phyloP scores from a whole-genome alignment of 2,888 invertebrate species.

The Trissonchulus sp. region DNA sequence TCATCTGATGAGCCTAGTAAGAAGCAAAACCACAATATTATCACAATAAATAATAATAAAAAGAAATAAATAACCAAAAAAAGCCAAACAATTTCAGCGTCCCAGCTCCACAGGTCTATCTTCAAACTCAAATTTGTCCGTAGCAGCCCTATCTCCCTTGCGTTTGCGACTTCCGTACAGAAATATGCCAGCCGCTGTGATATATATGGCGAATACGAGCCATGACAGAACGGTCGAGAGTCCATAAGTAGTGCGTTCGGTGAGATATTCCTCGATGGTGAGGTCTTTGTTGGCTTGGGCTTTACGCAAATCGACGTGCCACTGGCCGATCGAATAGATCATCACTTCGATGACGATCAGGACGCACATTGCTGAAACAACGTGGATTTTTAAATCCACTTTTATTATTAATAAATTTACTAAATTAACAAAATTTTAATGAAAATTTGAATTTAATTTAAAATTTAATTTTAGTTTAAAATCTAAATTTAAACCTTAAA shows the following conservation, averaged over 20 bases:
- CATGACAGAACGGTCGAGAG: constrained; percentile 60
- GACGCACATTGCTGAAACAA: constrained; percentile 66
- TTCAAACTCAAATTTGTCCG: constrained; percentile 73
- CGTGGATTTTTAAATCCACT: too few relatives aligned
- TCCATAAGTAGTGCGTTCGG: constrained; percentile 54
- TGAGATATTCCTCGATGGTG: constrained; percentile 58
- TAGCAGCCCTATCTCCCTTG: constrained; percentile 73
- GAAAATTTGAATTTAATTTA: too few relatives aligned
- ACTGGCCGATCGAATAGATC: constrained; percentile 66
- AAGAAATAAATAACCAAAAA: too few relatives aligned
- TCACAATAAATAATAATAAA: too few relatives aligned
- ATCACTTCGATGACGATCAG: constrained; percentile 76
- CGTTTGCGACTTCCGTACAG: constrained; percentile 74
- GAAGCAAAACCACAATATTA: too few relatives aligned
- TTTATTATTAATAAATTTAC: too few relatives aligned
- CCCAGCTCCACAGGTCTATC: constrained; percentile 63
- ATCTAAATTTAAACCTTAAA: too few relatives aligned
- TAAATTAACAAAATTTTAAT: too few relatives aligned
- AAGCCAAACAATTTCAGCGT: constrained; percentile 22
- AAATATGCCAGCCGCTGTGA: constrained; percentile 66
- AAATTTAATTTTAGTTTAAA: too few relatives aligned
- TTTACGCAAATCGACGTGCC: constrained; percentile 52
- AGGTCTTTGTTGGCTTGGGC: constrained; percentile 59
- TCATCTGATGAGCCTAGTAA: too few relatives aligned
- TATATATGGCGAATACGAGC: constrained; percentile 68